phyloP scores from a whole-genome alignment of 2,888 invertebrate species.

The Eupithecia subfuscata region DNA sequence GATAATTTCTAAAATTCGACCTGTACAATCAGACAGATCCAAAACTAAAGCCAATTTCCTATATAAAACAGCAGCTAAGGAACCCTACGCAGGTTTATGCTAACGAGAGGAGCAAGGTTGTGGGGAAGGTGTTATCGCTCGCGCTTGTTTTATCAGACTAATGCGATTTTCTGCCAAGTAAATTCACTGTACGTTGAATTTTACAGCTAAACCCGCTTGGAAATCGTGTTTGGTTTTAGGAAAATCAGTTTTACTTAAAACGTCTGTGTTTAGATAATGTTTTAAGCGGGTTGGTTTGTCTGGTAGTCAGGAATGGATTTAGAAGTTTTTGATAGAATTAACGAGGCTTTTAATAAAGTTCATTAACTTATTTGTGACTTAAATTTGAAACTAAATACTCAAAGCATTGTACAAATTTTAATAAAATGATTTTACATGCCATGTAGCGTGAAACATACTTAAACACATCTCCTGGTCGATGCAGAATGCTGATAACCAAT shows the following conservation, averaged over 20 bases:
- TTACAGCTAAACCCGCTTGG: slow-evolving; percentile 17
- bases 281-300: not conserved
- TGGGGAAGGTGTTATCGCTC: slow-evolving; percentile 31
- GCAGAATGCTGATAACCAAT: not conserved
- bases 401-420: not conserved
- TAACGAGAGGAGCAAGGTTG: slow-evolving; percentile 36
- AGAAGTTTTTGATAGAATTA: not conserved
- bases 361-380: not conserved
- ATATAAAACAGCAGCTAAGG: not conserved
- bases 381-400: not conserved
- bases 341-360: not conserved
- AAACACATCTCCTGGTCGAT: not conserved
- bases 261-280: slow-evolving; percentile 11
- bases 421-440: not conserved
- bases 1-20: not conserved
- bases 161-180: slow-evolving; percentile 35
- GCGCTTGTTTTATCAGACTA: slow-evolving; percentile 35
- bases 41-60: not conserved
- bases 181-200: slow-evolving; percentile 29
- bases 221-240: slow-evolving; percentile 18
- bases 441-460: not conserved
- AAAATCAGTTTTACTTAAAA: slow-evolving; percentile 9
- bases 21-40: not conserved
- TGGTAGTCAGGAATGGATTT: not conserved
- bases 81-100: slow-evolving; percentile 24